Evolutionary conservation across 2,888 invertebrate genomes (phyloP).

Genomic region (Drosophila longiperda): DNA sequence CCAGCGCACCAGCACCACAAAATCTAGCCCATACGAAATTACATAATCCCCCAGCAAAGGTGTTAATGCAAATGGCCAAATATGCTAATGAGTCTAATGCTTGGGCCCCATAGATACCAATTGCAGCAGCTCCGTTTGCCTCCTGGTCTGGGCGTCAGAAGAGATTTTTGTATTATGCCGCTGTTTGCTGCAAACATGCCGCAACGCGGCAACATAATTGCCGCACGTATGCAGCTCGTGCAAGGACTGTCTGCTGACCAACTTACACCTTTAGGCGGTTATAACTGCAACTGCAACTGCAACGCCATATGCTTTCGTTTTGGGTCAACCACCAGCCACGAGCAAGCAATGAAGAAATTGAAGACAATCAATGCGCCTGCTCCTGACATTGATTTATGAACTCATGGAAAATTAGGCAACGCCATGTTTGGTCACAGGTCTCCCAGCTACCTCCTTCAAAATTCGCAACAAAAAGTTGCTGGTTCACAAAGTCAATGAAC

Average conservation of each 20-base stretch:
- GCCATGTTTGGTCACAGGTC: conserved; percentile 79
- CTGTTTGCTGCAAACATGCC: conserved; percentile 38
- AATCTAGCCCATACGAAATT: conserved; percentile 63
- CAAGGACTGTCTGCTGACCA: conserved; percentile 29
- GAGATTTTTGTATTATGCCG: conserved; percentile 48
- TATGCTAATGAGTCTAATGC: conserved; percentile 81
- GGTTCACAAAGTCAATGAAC: conserved; percentile 47
- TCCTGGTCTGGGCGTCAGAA: conserved; percentile 25
- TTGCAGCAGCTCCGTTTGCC: conserved; percentile 21
- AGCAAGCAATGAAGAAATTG: conserved; percentile 60
- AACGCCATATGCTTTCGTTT: conserved; percentile 33
- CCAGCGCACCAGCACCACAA: conserved; percentile 2
- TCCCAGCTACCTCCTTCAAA: conserved; percentile 37
- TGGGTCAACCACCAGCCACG: conserved; percentile 43
- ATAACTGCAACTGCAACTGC: conserved; percentile 19
- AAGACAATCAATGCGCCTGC: conserved; percentile 82
- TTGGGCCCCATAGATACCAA: conserved; percentile 24
- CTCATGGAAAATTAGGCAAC: conserved; percentile 83
- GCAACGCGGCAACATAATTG: conserved; percentile 65
- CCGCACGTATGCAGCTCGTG: conserved; percentile 68
- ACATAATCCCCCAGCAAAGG: conserved; percentile 80
- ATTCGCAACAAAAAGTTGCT: conserved; percentile 22
- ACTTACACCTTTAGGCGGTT: conserved; percentile 50
- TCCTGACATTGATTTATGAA: conserved; percentile 83
- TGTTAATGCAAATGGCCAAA: conserved; percentile 82